Percentiles rank a stretch among this genome's conserved stretches.
Conservation (phyloP, 2,113 vertebrate species). For the Solenodon paradoxus region DNA sequence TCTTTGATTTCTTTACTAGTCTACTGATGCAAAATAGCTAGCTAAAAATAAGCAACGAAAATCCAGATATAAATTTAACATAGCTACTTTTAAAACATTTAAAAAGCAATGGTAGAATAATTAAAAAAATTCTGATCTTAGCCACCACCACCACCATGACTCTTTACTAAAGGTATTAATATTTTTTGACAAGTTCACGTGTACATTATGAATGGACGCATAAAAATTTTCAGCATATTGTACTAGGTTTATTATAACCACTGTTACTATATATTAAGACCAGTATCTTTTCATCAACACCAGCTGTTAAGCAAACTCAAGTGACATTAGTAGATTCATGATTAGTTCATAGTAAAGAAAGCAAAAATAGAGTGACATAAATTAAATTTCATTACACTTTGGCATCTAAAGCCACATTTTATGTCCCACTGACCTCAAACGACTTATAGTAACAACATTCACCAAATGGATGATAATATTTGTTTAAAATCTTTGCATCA, state of each 20-base stretch:
- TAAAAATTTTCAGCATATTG: constrained; percentile 71
- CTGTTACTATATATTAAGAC: constrained; percentile 69
- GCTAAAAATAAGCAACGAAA: constrained; percentile 8
- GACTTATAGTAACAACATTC: constrained; percentile 13
- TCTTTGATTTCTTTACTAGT: constrained; percentile 56
- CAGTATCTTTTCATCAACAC: constrained; percentile 78
- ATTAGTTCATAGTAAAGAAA: constrained; percentile 75
- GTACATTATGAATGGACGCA: constrained; percentile 59
- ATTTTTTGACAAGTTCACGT: constrained; percentile 43
- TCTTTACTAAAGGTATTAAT: constrained; percentile 30
- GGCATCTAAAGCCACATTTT: constrained; percentile 58
- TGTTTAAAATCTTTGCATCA: not conserved
- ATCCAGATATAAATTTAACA: constrained; percentile 28
- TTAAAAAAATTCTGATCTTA: not conserved
- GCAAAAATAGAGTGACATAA: constrained; percentile 62
- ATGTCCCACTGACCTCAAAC: constrained; percentile 46
- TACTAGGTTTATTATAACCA: constrained; percentile 24
- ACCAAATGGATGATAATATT: constrained; percentile 16
- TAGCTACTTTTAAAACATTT: not conserved
- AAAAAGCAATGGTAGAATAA: constrained; percentile 13
- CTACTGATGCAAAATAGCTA: constrained; percentile 50
- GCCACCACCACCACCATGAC: not conserved
- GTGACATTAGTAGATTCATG: constrained; percentile 75
- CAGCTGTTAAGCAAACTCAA: constrained; percentile 78
- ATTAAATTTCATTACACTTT: constrained; percentile 75